Evolutionary conservation across 2,888 invertebrate species (phyloP), one percentile per base, ranked within the genome.

Genomic region (Glomeris marginata): DNA sequence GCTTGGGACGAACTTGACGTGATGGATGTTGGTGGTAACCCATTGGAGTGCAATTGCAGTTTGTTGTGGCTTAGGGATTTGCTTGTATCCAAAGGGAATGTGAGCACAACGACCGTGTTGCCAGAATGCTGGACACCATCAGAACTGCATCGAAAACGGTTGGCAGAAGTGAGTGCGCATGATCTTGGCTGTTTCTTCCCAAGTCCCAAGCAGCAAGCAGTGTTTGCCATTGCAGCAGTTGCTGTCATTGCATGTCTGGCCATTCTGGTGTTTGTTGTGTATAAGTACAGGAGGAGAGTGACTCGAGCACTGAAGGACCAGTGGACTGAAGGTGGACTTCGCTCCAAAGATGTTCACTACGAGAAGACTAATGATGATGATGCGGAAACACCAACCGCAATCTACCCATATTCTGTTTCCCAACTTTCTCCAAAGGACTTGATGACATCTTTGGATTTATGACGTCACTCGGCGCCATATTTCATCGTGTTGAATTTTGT

Each of bases 11-110:
- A 80, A 58, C 69, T 88, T 58, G 75, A 77, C 62, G 76, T 76
- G 52, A 70, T 88, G 34, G 77, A 80, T 57, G 72, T 88, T 47
- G 81, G 83, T 34, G 84, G 84, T 33, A 87, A 88, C 69, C 86
- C 86, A 1, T 73, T 88, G 55, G 74, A 78, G 53, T 88, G 88
- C 68, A 88, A 88, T 67, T 88, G 88, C 64, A 85, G 86, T 46
- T 69, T 88, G 52, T 72, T 83, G 54, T 88, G 88, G 88, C 70
- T 88, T 36, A 33, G 51, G 18, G 48, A 48, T 16, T 33, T 51
- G 21, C 34, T 53, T n/a, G 8, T 28, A 5, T 28, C 28, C 8
- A 28, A 28, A 28, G 28, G 28, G 4, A 28, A 28, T 28, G 28
- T 28, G 28, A 28, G 28, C 28, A 28, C 28, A 28, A 28, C 28